Percentiles rank a stretch among this genome's conserved stretches.
Evolutionary conservation across 2,797 vertebrate species (phyloP).

Genomic region (Myotis daubentonii): DNA sequence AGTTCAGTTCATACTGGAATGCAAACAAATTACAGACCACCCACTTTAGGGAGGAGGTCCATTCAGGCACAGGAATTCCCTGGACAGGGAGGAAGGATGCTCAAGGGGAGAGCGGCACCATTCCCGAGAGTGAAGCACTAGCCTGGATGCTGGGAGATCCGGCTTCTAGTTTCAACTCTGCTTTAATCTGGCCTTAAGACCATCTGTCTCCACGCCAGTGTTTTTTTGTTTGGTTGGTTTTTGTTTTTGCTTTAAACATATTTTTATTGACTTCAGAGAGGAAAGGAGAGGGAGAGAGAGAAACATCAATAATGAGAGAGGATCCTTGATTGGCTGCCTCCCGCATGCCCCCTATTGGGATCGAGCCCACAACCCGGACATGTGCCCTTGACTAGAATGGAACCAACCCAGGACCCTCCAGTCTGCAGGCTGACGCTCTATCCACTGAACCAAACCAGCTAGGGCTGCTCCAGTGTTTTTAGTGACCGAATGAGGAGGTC

Average conservation of each 20-base stretch:
- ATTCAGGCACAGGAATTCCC: neutral
- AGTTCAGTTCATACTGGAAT: neutral
- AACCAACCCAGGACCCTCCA: too few relatives aligned
- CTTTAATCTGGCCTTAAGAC: neutral
- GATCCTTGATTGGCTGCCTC: too few relatives aligned
- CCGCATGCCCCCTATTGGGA: too few relatives aligned
- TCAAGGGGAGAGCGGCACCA: neutral
- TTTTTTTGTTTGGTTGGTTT: neutral
- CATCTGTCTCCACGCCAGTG: neutral
- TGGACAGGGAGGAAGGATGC: neutral
- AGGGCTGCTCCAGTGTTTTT: neutral
- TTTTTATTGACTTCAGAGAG: too few relatives aligned
- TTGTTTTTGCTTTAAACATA: too few relatives aligned
- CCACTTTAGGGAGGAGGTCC: neutral
- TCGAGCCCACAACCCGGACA: too few relatives aligned
- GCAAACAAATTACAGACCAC: neutral
- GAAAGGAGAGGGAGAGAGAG: too few relatives aligned
- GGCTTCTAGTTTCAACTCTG: neutral
- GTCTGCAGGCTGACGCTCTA: too few relatives aligned
- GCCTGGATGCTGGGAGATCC: neutral
- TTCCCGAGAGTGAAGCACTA: neutral
- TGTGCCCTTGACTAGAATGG: too few relatives aligned
- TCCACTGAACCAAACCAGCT: too few relatives aligned
- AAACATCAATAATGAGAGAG: too few relatives aligned
- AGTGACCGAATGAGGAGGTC: neutral